A percentile compares a stretch with the other conserved stretches of the same genome.
Evolutionary conservation across 2,113 vertebrate genomes (phyloP).

Genomic region (Patagioenas fasciata): DNA sequence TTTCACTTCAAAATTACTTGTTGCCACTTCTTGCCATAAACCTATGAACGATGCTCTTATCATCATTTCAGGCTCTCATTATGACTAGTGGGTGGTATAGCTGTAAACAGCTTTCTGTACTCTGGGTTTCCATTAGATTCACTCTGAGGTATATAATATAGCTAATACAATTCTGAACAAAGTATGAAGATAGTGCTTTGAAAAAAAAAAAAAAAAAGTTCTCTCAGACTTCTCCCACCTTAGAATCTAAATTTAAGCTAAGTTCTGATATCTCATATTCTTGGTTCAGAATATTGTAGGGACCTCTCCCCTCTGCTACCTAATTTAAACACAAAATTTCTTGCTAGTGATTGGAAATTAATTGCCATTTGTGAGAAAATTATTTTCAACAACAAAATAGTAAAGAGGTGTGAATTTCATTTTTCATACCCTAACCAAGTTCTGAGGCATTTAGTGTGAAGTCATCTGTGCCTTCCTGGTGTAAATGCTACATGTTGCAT

Average conservation of each 20-base stretch:
- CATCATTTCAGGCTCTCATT: neutral
- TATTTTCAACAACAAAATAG: neutral
- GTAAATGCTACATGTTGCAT: neutral
- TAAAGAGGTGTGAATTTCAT: neutral
- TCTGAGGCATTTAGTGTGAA: neutral
- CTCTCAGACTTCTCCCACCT: neutral
- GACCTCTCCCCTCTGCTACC: neutral
- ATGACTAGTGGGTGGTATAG: neutral
- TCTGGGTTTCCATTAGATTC: neutral
- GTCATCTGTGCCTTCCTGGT: neutral
- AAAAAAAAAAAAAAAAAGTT: neutral
- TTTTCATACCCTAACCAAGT: neutral
- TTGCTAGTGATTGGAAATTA: neutral
- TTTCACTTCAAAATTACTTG: conserved; percentile 1
- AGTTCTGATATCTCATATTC: neutral
- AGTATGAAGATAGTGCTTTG: neutral
- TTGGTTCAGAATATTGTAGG: neutral
- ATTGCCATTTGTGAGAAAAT: neutral
- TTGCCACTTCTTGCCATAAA: neutral
- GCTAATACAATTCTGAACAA: neutral
- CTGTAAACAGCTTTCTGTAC: neutral
- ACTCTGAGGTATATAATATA: neutral
- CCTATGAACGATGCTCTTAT: neutral
- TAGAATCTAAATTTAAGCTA: neutral
- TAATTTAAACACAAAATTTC: neutral